phyloP scores from a whole-genome alignment of 2,113 vertebrate species.

The Cinclus cinclus region DNA sequence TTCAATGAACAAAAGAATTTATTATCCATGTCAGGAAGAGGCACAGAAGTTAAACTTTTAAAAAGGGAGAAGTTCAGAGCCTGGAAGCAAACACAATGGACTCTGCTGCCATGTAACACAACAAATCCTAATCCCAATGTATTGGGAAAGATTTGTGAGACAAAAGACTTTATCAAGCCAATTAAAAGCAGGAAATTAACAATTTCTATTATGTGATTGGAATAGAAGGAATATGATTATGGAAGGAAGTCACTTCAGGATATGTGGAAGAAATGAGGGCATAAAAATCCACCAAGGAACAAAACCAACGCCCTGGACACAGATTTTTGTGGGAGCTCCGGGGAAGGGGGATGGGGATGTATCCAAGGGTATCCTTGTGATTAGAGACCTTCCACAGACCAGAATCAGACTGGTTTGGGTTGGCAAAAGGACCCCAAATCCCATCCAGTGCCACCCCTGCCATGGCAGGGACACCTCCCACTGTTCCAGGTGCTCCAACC shows the following conservation, averaged over 20 bases:
- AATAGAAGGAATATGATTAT: slow-evolving; percentile 9
- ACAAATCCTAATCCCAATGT: neutral
- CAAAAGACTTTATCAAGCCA: slow-evolving; percentile 40
- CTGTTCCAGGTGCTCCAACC: neutral
- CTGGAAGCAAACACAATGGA: neutral
- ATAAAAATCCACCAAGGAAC: neutral
- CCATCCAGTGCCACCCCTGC: rapidly evolving
- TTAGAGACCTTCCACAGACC: neutral
- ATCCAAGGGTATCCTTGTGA: neutral
- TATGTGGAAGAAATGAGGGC: neutral
- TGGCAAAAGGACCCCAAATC: rapidly evolving
- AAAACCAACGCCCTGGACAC: neutral
- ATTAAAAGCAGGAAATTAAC: slow-evolving; percentile 53
- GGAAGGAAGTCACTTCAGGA: neutral
- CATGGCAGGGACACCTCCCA: neutral
- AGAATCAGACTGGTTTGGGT: neutral
- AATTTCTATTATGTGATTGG: neutral
- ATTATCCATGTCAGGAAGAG: neutral
- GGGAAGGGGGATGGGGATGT: neutral
- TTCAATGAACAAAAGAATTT: neutral
- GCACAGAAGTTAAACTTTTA: neutral
- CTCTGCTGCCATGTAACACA: neutral
- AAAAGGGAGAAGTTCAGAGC: neutral
- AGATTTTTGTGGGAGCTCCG: neutral
- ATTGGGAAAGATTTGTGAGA: neutral